Percentiles rank a stretch among this genome's conserved stretches.
Conservation (phyloP, 2,113 vertebrate species). For the Phyllostomus discolor region DNA sequence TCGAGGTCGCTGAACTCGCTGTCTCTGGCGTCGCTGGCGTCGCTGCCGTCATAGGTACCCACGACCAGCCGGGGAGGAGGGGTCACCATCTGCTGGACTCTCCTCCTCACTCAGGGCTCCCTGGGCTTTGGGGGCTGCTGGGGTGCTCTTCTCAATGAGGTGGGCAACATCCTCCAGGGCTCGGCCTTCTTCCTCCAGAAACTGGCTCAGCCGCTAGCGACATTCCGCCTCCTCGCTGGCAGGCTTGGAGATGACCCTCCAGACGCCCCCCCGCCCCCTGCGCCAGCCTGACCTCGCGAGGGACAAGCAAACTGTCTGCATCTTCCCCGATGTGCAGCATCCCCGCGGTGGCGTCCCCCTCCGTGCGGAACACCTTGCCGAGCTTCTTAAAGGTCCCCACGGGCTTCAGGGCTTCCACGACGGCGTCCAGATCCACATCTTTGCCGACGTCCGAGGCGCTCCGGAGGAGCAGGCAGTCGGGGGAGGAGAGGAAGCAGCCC, state of each 20-base stretch:
- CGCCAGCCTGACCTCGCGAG: conserved; percentile 74
- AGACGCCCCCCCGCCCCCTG: conserved; percentile 60
- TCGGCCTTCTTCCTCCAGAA: conserved; percentile 79
- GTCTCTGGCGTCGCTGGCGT: conserved; percentile 79
- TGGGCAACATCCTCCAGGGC: conserved; percentile 83
- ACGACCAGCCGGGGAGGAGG: conserved; percentile 81
- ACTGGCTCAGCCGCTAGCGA: conserved; percentile 83
- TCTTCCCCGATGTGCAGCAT: conserved; percentile 65
- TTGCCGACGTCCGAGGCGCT: conserved; percentile 63
- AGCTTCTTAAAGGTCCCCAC: conserved; percentile 71
- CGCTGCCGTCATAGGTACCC: conserved; percentile 85
- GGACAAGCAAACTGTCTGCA: conserved; percentile 57
- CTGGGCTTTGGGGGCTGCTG: conserved; percentile 46
- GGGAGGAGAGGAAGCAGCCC: conserved; percentile 67
- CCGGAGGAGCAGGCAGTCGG: conserved; percentile 64
- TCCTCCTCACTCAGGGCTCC: not conserved
- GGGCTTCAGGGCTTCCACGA: conserved; percentile 65
- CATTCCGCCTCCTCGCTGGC: conserved; percentile 86
- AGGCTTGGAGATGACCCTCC: conserved; percentile 82
- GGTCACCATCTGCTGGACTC: conserved; percentile 84
- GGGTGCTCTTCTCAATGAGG: conserved; percentile 60
- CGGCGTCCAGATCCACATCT: conserved; percentile 65
- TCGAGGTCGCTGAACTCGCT: conserved; percentile 88
- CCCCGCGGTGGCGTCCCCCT: conserved; percentile 64
- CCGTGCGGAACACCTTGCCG: conserved; percentile 64